A percentile compares a stretch with the other conserved stretches of the same genome.
phyloP scores from a whole-genome alignment of 2,888 invertebrate species.

The Leptarthrus brevirostris region DNA sequence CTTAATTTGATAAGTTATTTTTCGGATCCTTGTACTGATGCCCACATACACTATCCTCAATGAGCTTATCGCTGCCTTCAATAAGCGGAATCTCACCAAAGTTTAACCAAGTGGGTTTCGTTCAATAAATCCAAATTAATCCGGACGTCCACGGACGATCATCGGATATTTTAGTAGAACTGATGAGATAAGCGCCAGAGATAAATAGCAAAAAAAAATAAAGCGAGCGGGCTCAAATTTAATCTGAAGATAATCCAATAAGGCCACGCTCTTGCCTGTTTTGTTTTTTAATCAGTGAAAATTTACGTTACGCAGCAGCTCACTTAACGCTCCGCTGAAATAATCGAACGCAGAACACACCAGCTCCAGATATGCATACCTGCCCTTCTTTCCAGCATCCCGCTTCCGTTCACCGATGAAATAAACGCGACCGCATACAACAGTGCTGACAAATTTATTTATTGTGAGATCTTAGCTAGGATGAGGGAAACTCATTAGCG shows the following conservation, averaged over 20 bases:
- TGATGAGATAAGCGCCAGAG: neutral
- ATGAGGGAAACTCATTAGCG: constrained; percentile 6
- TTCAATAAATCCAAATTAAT: too few relatives aligned
- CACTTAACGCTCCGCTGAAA: too few relatives aligned
- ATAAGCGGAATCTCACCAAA: neutral
- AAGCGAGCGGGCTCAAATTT: neutral
- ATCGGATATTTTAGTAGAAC: neutral
- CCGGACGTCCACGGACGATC: neutral
- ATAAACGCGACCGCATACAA: neutral
- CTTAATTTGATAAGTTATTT: too few relatives aligned
- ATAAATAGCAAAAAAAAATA: neutral
- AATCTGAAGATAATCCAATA: neutral
- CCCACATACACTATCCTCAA: too few relatives aligned
- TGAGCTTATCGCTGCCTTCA: neutral
- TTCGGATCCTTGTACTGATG: too few relatives aligned
- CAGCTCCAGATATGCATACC: too few relatives aligned
- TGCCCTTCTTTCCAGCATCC: too few relatives aligned
- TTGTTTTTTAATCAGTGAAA: neutral
- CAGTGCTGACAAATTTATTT: constrained; percentile 6
- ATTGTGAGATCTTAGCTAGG: neutral
- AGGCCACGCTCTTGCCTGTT: neutral
- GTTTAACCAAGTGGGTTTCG: too few relatives aligned
- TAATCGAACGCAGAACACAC: too few relatives aligned
- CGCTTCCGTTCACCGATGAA: too few relatives aligned
- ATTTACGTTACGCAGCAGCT: neutral